Conservation (phyloP, 2,797 vertebrate species). For the Coluber constrictor region DNA sequence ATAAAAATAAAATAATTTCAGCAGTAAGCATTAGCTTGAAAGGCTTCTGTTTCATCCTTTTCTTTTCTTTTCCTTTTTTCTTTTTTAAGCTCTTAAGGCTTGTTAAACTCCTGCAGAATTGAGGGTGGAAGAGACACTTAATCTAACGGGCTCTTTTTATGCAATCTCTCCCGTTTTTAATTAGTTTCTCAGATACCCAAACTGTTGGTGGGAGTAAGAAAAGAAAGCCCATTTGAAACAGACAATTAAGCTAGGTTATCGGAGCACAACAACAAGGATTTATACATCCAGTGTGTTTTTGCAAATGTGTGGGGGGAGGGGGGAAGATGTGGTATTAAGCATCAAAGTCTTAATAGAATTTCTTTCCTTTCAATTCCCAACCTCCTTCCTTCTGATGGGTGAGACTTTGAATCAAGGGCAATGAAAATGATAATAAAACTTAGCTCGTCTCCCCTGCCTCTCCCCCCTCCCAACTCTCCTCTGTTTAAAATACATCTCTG, state of each 20-base stretch:
- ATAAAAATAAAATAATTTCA: not conserved
- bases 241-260: slow-evolving; percentile 59
- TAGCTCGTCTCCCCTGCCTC: not conserved
- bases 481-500: not conserved
- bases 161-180: slow-evolving; percentile 44
- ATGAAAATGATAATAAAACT: not conserved
- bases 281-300: slow-evolving; percentile 41
- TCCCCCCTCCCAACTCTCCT: not conserved
- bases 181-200: slow-evolving; percentile 45
- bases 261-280: slow-evolving; percentile 48
- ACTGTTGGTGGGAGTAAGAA: slow-evolving; percentile 48
- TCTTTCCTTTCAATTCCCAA: not conserved
- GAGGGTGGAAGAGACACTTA: slow-evolving; percentile 27
- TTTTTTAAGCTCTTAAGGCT: not conserved
- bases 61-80: not conserved
- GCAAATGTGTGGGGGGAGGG: not conserved
- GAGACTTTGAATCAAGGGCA: not conserved
- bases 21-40: slow-evolving; percentile 34
- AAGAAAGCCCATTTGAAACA: slow-evolving; percentile 56
- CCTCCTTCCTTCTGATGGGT: not conserved
- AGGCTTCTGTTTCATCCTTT: slow-evolving; percentile 34
- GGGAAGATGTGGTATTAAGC: not conserved
- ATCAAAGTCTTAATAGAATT: not conserved
- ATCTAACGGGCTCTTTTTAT: slow-evolving; percentile 51
- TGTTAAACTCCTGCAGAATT: slow-evolving; percentile 48